phyloP scores from a whole-genome alignment of 2,888 invertebrate genomes.

The Hipparchia semele region DNA sequence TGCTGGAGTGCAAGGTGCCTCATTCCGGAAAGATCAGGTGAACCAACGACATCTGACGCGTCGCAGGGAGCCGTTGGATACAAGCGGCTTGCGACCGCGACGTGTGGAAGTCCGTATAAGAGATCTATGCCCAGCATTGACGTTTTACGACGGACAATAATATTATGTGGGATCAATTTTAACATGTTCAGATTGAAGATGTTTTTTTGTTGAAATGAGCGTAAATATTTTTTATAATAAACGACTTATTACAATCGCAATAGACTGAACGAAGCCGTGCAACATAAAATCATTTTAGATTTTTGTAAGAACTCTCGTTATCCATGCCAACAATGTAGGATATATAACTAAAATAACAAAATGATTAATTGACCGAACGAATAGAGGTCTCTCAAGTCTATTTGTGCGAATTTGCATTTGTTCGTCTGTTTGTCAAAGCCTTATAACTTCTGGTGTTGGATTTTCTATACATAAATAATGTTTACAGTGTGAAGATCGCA shows the following conservation, averaged over 20 bases:
- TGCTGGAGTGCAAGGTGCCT: no score
- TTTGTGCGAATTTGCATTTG: neutral
- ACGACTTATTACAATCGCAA: constrained; percentile 11
- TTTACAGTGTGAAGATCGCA: no score
- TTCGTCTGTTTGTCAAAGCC: no score
- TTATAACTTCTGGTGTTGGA: no score
- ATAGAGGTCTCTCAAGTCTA: neutral
- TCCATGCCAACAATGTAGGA: constrained; percentile 42
- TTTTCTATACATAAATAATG: no score
- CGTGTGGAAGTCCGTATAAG: no score
- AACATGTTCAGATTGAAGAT: neutral
- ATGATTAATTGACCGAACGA: constrained; percentile 28
- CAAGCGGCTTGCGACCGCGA: no score
- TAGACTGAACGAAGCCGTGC: constrained; percentile 10
- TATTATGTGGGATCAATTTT: neutral
- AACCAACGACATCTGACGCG: no score
- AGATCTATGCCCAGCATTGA: no score
- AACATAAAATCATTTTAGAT: constrained; percentile 25
- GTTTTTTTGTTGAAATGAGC: neutral
- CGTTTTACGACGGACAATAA: no score
- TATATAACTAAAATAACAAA: constrained; percentile 38
- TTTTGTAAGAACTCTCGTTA: constrained; percentile 36
- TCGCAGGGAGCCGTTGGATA: no score
- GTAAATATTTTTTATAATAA: constrained; percentile 10
- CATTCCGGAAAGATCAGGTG: no score